Evolutionary conservation across 2,888 invertebrate species (phyloP).

Genomic region (Rhimphoctona megacephalus): DNA sequence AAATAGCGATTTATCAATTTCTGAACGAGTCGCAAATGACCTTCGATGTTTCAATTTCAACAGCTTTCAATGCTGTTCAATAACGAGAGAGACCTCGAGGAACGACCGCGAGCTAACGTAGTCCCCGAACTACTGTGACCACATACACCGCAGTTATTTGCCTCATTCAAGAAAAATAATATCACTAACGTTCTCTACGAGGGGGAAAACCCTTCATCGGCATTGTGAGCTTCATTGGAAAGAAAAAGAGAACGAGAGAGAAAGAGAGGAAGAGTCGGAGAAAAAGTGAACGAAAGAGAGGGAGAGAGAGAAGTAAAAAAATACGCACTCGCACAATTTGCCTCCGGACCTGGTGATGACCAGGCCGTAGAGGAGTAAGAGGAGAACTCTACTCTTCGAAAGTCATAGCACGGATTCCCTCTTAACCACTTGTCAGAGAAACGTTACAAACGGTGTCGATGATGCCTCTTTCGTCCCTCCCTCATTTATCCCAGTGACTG

Average conservation of each 20-base stretch:
- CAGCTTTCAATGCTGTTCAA: conserved; percentile 11
- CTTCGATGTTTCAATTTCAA: conserved; percentile 34
- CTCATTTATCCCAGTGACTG: conserved; percentile 28
- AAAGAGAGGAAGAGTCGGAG: background rate
- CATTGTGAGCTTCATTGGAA: conserved; percentile 13
- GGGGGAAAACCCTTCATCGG: conserved; percentile 39
- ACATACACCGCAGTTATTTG: conserved; percentile 50
- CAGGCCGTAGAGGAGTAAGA: conserved; percentile 27
- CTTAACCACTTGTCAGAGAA: conserved; percentile 72
- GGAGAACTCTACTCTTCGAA: conserved; percentile 55
- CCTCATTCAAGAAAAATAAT: conserved; percentile 61
- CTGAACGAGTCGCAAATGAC: conserved; percentile 10
- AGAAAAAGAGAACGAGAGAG: conserved; percentile 23
- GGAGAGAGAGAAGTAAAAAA: conserved; percentile 43
- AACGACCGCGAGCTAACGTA: conserved; percentile 71
- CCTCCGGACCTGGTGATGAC: conserved; percentile 18
- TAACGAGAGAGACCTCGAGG: conserved; percentile 39
- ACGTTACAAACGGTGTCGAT: conserved; percentile 64
- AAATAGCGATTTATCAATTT: background rate
- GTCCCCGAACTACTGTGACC: conserved; percentile 73
- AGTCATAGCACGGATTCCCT: conserved; percentile 72
- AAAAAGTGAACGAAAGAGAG: background rate
- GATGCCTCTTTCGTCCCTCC: conserved; percentile 59
- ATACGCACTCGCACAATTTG: conserved; percentile 46
- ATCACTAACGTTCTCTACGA: conserved; percentile 34